Evolutionary conservation across 2,113 vertebrate genomes (phyloP), one percentile per base, ranked within the genome.

Genomic region (Chamaea fasciata): DNA sequence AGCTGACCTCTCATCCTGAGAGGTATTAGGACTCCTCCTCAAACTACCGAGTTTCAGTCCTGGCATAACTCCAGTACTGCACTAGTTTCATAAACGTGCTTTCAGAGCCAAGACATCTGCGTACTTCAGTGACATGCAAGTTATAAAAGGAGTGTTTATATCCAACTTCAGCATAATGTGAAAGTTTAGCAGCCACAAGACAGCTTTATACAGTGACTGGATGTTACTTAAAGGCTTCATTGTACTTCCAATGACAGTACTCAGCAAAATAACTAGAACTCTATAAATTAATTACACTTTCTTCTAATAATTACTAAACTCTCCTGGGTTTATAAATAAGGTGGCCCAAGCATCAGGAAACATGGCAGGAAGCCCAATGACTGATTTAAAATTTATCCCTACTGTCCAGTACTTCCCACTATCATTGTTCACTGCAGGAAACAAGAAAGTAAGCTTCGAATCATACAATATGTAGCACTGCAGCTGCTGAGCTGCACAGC

Each of bases 141-240:
- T 96, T 97, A 97, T 94, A 95, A 97, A 97, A 97, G 90, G 91
- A 96, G 93, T 97, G 96, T 97, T 98, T 97, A 98, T 95, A 94
- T 97, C 96, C 97, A 89, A 42, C 91, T 93, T 76, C 89, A 92
- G 94, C 44, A 93, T 94, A 96, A 97, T 92, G 88, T 89, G 96
- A 96, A 96, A 94, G 93, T 95, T 97, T 97, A 97, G 94, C 95
- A 97, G 91, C 91, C 92, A 89, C 94, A 92, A 94, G 96, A 96
- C 96, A 97, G 96, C 82, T 97, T 95, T 97, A 93, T 90, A 83
- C 90, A 95, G 81, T 22, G 62, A 93, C 92, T 82, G 86, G 94
- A 93, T 2, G 3, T 96, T 95, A 76, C 85, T 97, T 97, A 96
- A 97, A 96, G 92, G 95, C 82, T 92, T 96, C 95, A 97, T 89